These are phyloP conservation scores for Ailurus styani DNA, from an alignment of 2,113 vertebrate species.

Conservation along the genomic window DNA sequence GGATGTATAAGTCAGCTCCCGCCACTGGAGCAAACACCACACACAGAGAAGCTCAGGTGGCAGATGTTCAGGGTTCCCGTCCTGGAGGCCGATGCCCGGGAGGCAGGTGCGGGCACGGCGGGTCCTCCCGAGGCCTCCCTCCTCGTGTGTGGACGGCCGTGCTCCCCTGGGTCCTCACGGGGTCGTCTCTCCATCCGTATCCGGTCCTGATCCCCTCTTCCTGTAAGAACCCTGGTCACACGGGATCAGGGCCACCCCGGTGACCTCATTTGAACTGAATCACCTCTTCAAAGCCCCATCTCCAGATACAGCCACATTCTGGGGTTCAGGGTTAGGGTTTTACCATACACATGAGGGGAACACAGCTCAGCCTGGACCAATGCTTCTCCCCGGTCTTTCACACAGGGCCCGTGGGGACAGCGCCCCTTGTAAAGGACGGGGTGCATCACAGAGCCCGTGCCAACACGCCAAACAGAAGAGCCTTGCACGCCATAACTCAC, in stretches of 20 bases:
- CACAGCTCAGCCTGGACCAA: rapidly evolving
- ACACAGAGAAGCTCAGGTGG: rapidly evolving
- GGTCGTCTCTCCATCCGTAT: rapidly evolving
- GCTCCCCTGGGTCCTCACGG: neutral
- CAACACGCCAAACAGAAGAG: rapidly evolving
- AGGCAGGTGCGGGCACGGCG: neutral
- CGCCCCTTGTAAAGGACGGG: rapidly evolving
- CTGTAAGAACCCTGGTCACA: neutral
- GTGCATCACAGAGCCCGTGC: no score
- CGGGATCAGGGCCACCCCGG: neutral
- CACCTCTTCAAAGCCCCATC: neutral
- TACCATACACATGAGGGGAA: neutral
- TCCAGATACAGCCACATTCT: no score
- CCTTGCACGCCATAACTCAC: neutral
- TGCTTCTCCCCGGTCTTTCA: neutral
- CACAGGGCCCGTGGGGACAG: neutral
- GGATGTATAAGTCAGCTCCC: neutral
- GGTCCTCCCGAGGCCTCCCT: neutral
- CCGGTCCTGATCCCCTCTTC: neutral
- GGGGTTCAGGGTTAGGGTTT: neutral
- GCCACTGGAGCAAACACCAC: neutral
- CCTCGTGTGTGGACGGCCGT: no score
- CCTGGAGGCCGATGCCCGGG: neutral
- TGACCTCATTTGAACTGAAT: neutral
- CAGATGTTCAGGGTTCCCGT: rapidly evolving